Base-by-base conservation (phyloP, 2,797 vertebrate genomes). In the Benthosema pterotum region DNA sequence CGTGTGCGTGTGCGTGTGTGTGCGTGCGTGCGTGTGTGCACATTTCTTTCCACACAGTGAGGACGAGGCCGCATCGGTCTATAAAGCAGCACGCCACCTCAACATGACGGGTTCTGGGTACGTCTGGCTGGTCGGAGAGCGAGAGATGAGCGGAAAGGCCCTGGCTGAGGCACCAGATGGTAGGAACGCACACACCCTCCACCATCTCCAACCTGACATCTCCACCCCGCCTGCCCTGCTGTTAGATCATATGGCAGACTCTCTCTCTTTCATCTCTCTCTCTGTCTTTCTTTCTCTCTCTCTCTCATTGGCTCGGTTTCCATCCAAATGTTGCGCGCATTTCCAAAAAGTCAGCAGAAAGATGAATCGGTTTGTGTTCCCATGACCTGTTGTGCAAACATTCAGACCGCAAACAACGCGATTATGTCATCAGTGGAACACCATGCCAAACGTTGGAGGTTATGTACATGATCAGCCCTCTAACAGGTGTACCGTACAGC, bases 51-150 rank as follows among this genome's bases (percentile, higher is more conserved):
- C 9, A 15, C 58, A 17, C 92, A 99, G 97, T 43, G 97, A 98
- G 92, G 97, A 99, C 11, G 97, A 98, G 49, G 97, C 97, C 0
- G 95, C 95, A 0, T 94, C 93, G 0, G 94, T 99, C 63, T 99
- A 98, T 80, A 95, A 93, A 69, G 93, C 96, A 0, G 97, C 97
- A 1, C 94, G 95, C 12, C 91, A 95, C 83, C 94, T 98, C 75
- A 98, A 99, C 87, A 99, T 99, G 97, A 99, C 96, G 0, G 96
- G 96, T 47, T 94, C 97, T 0, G 95, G 97, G 62, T 99, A 99
- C 67, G 97, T 98, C 66, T 99, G 97, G 97, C 91, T 99, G 88
- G 97, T 98, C 11, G 97, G 97, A 13, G 97, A 98, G 78, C 88
- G 97, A 64, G 97, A 99, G 93, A 97, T 98, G 88, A 96, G 94